A percentile compares a stretch with the other conserved stretches of the same genome.
phyloP scores from a whole-genome alignment of 2,113 vertebrate species.

The Callaeas wilsoni region DNA sequence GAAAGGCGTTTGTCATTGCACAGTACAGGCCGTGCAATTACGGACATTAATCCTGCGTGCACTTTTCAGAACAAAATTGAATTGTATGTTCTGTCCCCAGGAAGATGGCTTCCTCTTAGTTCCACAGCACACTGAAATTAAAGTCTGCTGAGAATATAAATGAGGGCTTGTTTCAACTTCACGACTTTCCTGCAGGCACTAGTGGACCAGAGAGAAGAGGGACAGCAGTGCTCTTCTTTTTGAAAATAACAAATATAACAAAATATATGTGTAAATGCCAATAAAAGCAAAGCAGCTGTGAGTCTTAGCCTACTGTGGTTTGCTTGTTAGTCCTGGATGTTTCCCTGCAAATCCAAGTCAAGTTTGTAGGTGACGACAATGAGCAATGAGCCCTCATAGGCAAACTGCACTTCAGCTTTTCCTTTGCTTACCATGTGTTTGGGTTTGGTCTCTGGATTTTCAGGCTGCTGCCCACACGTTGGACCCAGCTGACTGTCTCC shows the following conservation, averaged over 20 bases:
- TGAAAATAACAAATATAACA: neutral
- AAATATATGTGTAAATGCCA: neutral
- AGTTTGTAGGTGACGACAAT: neutral
- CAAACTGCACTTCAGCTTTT: neutral
- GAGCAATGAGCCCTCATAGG: neutral
- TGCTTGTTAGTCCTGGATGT: neutral
- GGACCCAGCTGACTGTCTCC: neutral
- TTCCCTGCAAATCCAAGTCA: neutral
- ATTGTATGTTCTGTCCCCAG: conserved; percentile 60
- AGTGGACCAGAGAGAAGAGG: neutral
- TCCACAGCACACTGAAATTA: conserved; percentile 38
- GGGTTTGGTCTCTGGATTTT: neutral
- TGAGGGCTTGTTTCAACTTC: conserved; percentile 39
- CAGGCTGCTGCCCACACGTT: neutral
- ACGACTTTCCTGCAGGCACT: conserved; percentile 17
- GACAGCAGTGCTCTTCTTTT: neutral
- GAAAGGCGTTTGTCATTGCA: conserved; percentile 20
- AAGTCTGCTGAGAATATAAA: conserved; percentile 54
- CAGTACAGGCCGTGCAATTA: conserved; percentile 8
- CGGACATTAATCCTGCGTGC: conserved; percentile 29
- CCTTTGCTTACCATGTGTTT: neutral
- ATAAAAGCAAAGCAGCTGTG: neutral
- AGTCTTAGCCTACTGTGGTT: neutral
- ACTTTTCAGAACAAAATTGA: conserved; percentile 51
- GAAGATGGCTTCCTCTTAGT: conserved; percentile 56